Base-by-base conservation (phyloP, 2,797 vertebrate genomes). In the Pangasius larnaudii region DNA sequence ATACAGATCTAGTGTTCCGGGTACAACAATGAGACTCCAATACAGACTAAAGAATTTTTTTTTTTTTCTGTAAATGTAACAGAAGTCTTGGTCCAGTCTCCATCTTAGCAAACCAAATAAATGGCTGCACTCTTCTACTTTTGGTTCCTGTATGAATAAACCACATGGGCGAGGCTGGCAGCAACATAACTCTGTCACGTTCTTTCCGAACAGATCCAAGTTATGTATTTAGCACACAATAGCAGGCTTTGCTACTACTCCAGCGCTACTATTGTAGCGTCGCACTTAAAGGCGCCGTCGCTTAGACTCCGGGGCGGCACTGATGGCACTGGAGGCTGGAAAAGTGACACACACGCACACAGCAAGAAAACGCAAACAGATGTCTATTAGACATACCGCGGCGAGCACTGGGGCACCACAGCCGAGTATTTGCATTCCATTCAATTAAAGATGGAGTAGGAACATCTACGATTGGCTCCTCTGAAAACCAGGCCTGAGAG, bases 331-430 rank as follows among this genome's bases (percentile, higher is more conserved):
- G 6, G 58, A 89, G 87, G 82, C 63, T 90, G 86, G 84, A 89
- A 93, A 90, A 56, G 74, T 30, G 93, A 92, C 65, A 89, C 71
- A 88, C 87, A 80, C 19, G 11, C 24, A 19, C 88, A 67, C 59
- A 88, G 69, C 85, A 83, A 87, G 88, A 91, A 94, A 93, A 94
- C 87, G 90, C 89, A 91, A 95, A 93, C 93, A 95, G 93, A 95
- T 95, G 94, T 92, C 92, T 85, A 91, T 87, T 91, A 90, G 89
- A 89, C 89, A 87, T 67, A 85, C 89, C 86, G 87, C 24, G 46
- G 90, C 74, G 59, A 86, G 91, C 87, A 88, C 90, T 87, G 90
- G 89, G 89, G 85, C 83, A 88, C 88, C 86, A 90, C 90, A 88
- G 84, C 88, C 88, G 69, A 85, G 72, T 65, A 89, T 86, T 86